Evolutionary conservation across 1,140 invertebrate species (phyloP).

Genomic region (Apocrypta bakeri): DNA sequence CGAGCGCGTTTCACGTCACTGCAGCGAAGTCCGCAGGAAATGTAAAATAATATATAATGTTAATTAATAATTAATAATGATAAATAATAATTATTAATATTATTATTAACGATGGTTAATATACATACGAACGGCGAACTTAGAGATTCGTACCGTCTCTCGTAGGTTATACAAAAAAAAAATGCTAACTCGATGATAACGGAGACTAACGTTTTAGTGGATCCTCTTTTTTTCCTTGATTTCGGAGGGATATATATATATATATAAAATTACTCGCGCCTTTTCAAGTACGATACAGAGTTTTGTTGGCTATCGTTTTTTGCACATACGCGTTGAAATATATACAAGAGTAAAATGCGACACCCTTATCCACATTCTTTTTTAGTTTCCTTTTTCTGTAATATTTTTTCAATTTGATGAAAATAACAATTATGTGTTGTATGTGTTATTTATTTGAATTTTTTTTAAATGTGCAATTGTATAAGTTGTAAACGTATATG

Average conservation of each 20-base stretch:
- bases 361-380: neutral
- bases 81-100: conserved; percentile 62
- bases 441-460: conserved; percentile 10
- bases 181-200: conserved; percentile 62
- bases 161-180: conserved; percentile 49
- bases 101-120: conserved; percentile 55
- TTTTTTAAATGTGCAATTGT: conserved; percentile 36
- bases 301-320: conserved; percentile 26
- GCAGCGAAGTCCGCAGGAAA: conserved; percentile 46
- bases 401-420: conserved; percentile 7
- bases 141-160: conserved; percentile 62
- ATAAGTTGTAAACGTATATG: conserved; percentile 10
- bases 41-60: conserved; percentile 71
- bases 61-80: conserved; percentile 62
- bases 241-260: conserved; percentile 11
- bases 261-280: conserved; percentile 20
- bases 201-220: conserved; percentile 65
- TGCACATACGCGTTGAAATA: neutral
- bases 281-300: neutral
- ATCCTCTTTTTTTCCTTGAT: conserved; percentile 45
- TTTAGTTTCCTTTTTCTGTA: neutral
- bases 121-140: conserved; percentile 55
- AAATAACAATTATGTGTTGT: neutral
- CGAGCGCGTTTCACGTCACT: conserved; percentile 52
- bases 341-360: neutral